These are phyloP conservation scores for Danio kyathit DNA, from an alignment of 2,797 vertebrate species.

Conservation along the genomic window DNA sequence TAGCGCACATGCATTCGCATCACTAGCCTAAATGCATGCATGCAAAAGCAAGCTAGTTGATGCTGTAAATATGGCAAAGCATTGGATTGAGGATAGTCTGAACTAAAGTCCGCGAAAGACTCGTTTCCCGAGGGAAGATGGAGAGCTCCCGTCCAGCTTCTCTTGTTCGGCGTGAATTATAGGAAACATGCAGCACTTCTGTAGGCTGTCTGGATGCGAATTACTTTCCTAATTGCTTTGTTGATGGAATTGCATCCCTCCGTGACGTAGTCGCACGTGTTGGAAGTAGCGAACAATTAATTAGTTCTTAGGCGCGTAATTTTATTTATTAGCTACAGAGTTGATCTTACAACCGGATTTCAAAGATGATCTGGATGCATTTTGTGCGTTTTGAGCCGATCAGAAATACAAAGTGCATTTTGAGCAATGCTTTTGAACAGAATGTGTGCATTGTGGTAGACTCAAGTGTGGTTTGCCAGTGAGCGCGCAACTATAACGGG, in stretches of 20 bases:
- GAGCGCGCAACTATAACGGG: not conserved
- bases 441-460: not conserved
- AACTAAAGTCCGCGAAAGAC: conserved; percentile 20
- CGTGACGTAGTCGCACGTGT: conserved; percentile 59
- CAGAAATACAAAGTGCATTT: not conserved
- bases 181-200: not conserved
- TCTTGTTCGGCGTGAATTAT: conserved; percentile 1
- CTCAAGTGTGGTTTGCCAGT: not conserved
- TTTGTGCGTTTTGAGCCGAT: not conserved
- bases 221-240: conserved; percentile 20
- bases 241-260: conserved; percentile 27
- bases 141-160: conserved; percentile 37
- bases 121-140: conserved; percentile 40
- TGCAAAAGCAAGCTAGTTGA: conserved; percentile 34
- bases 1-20: conserved; percentile 29
- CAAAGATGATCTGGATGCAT: not conserved
- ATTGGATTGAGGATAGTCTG: not conserved
- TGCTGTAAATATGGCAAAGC: conserved; percentile 43
- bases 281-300: conserved; percentile 34
- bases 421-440: not conserved
- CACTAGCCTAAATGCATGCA: conserved; percentile 33
- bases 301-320: conserved; percentile 23
- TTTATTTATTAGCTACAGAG: conserved; percentile 11
- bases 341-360: not conserved
- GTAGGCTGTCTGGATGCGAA: not conserved